Conservation (phyloP, 23 tunicate genomes). For the Corella eumyota region DNA sequence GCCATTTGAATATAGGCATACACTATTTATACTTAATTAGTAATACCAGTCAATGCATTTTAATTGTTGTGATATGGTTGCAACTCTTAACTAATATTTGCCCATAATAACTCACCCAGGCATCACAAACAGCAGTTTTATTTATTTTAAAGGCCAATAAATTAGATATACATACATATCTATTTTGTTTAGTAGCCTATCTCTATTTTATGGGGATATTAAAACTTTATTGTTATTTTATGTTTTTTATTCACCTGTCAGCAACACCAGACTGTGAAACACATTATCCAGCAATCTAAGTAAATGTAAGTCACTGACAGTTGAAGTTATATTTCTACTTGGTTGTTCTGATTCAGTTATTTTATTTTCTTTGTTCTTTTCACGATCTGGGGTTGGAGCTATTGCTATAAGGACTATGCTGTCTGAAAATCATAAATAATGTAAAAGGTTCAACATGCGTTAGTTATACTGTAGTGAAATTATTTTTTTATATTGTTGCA, state of each 20-base stretch:
- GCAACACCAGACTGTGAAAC: conserved; percentile 58
- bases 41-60: no score
- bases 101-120: no score
- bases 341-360: conserved; percentile 7
- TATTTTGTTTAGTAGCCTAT: no score
- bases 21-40: no score
- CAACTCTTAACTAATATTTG: no score
- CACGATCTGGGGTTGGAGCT: conserved; percentile 15
- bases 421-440: conserved; percentile 23
- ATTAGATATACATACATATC: no score
- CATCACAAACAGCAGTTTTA: not conserved
- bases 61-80: no score
- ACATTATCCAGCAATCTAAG: conserved; percentile 57
- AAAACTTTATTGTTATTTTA: no score
- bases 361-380: not conserved
- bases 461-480: not conserved
- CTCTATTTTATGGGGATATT: no score
- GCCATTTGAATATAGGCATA: no score
- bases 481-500: not conserved
- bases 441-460: no score
- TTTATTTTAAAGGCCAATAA: not conserved
- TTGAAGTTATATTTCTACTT: conserved; percentile 19
- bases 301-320: conserved; percentile 56
- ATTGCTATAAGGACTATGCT: conserved; percentile 72
- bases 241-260: conserved; percentile 87